Base-by-base conservation (phyloP, 2,888 invertebrate species). In the Drosophila anomalata region DNA sequence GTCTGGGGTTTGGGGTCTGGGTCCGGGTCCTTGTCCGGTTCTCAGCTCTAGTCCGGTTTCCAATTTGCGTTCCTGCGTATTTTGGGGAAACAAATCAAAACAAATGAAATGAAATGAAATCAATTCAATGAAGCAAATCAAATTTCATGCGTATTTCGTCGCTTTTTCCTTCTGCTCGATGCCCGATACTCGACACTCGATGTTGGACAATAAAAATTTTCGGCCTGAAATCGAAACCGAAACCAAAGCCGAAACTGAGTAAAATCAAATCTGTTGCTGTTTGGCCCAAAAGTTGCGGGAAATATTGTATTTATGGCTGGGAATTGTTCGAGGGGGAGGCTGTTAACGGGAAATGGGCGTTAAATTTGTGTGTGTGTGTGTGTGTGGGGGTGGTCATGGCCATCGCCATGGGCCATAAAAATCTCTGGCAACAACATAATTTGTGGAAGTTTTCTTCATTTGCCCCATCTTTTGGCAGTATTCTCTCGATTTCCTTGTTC, bases 91-190 rank as follows among this genome's bases (percentile, higher is more conserved):
- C 63, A 65, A 65, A 65, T 65, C 65, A 65, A 83, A 83, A 86
- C 82, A 83, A 83, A 83, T 86, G 86, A 86, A 82, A 79, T 76
- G 78, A 79, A 79, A 82, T 82, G 86, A 82, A 82, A 83, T 83
- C 82, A 86, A 83, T 86, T 83, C 82, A 83, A 83, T 86, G 82
- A 73, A 86, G 77, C 82, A 83, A 86, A 83, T 83, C 83, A 86
- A 83, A 83, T 83, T 82, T 83, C 78, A 83, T 86, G 80, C 83
- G 80, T 77, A 83, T 83, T 83, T 83, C 78, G 77, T 80, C 78
- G 83, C 86, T 78, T 71, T 81, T 81, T n/a, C 57, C 56, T 8
- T 20, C 47, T 17, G 22, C 11, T 36, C 36, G 36, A 9, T 9
- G 9, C 29, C 6, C 36, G 36, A 11, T n/a, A 12, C 36, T 12